Base-by-base conservation (phyloP, 1,140 invertebrate species). In the Sycophaga agraensis region DNA sequence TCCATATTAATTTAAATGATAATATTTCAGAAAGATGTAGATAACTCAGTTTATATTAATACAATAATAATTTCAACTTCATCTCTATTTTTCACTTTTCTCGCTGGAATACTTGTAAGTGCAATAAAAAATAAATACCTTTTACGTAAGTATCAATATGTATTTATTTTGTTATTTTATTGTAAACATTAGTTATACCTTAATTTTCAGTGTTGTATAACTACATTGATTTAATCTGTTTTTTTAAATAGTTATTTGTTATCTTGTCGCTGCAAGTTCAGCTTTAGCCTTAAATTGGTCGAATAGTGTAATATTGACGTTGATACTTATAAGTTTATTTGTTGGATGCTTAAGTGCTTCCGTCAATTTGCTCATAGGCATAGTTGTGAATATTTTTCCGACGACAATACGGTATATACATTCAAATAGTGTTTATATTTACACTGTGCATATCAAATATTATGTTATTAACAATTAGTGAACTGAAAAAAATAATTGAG, bases 341-440 rank as follows among this genome's bases (percentile, higher is more conserved):
- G 66, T 85, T 6, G 83, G 84, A 0, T 62, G 85, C 40, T 83
- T 83, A 58, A 80, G 81, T 11, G 75, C 84, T 2, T 75, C 73
- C 58, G 73, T 77, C 2, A 84, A 82, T n/a, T 75, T 83, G 0
- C 66, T 86, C 4, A 78, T 85, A 3, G 81, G 82, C 24, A 80
- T 84, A 45, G 77, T 79, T 1, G 84, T 87, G 2, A 82, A 86
- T n/a, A 68, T 84, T 11, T 86, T 86, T 65, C 84, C 84, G 37
- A 86, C 84, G 1, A 72, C 79, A 17, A 71, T 85, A 35, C 80
- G 84, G 84, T 85, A 68, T 4, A 31, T 39, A 39, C 6, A 39
- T 39, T n/a, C n/a, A n/a, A n/a, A n/a, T n/a, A n/a, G n/a, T n/a
- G n/a, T n/a, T n/a, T n/a, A n/a, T n/a, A n/a, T n/a, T n/a, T n/a